Base-by-base conservation (phyloP, 2,888 invertebrate genomes). In the Amorpha juglandis region DNA sequence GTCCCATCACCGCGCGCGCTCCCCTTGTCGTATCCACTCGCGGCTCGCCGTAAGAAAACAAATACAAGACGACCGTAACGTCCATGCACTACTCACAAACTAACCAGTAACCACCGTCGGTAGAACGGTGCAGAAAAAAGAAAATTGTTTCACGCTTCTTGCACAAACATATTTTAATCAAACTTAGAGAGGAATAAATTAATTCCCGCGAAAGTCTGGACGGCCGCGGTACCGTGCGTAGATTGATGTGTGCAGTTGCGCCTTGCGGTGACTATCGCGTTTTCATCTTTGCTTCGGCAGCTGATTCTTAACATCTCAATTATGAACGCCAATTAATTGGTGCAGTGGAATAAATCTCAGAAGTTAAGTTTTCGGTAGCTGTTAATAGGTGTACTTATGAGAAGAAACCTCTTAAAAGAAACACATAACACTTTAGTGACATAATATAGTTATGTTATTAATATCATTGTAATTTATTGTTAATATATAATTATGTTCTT, bases 141-240 rank as follows among this genome's bases (percentile, higher is more conserved):
- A 91, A 93, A 92, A 91, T 91, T 86, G 84, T 87, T 92, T 91
- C 90, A 93, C 91, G 92, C 89, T 88, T 84, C 84, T 82, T 90
- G 92, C 90, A 86, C 89, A 83, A 83, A 87, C 88, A 88, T 88
- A 87, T 89, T 88, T 89, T 89, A 90, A 88, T 89, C 90, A 89
- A 89, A 82, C 78, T 78, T 77, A 78, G 83, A 84, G 86, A 87
- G 82, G 87, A 91, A 91, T 90, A 87, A 89, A 90, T 92, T 89
- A 88, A 78, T 84, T 80, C 84, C 77, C 83, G 90, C 90, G 92
- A 93, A 93, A 92, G 92, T 92, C 86, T 81, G 79, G 83, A 81
- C 82, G 78, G n/a, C 27, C 27, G 27, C 27, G 27, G 85, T 78
- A 75, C 58, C 42, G 78, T 78, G 78, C 76, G 79, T 75, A 79